Evolutionary conservation across 2,797 vertebrate species (phyloP), one percentile per base, ranked within the genome.

Genomic region (Propithecus deckenii): DNA sequence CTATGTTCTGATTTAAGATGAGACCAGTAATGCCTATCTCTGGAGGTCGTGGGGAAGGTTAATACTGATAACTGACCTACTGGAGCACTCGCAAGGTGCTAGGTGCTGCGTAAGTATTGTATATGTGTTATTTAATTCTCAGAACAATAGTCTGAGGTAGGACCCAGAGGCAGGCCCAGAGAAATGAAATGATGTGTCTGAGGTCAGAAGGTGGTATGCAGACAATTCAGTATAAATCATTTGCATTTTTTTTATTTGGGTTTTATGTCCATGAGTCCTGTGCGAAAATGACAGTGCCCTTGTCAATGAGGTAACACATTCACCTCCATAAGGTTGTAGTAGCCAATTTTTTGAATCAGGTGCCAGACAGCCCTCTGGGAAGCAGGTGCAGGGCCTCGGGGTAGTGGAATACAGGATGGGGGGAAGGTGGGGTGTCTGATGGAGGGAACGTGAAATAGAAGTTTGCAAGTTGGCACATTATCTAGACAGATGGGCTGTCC

Each of bases 271-370:
- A 0, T 7, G 85, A 23, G 50, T 13, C 28, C 35, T 74, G 2
- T 81, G 32, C 30, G 78, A 17, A 43, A 86, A 65, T 28, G 32
- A 1, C 20, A 25, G 30, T 9, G 7, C 5, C n/a, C 48, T 57
- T 52, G 22, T 4, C 57, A 71, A 76, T 43, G 43, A 57, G 57
- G n/a, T 17, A 30, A 65, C 43, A n/a, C 5, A 0, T 2, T 74
- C 30, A n/a, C 28, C 79, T 48, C 41, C 0, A 0, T 18, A 10
- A 30, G 5, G 30, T 10, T 52, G 15, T n/a, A 13, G 22, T 28
- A 48, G 61, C 5, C 35, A 13, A 25, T 22, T 46, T 10, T 57
- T 52, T 67, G 41, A 67, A 69, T 46, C n/a, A 2, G 5, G 9
- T 20, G 15, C 55, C 17, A 23, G 28, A 41, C 4, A n/a, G 7